These are phyloP conservation scores for Eremophila alpestris DNA, from an alignment of 2,797 vertebrate genomes.

Conservation along the genomic window DNA sequence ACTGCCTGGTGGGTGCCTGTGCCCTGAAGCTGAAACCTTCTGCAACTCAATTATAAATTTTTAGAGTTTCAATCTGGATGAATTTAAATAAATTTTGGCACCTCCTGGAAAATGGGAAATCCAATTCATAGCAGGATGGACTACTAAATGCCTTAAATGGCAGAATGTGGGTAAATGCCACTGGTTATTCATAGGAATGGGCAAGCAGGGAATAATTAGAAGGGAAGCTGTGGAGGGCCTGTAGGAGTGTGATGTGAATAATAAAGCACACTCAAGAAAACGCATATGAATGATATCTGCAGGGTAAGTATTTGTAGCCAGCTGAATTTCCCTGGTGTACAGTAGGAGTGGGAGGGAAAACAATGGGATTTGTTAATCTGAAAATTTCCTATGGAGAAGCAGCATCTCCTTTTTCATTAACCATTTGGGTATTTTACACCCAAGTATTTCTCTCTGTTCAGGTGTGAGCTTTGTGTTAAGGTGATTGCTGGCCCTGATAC, in stretches of 20 bases:
- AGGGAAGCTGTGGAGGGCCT: slow-evolving; percentile 22
- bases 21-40: neutral
- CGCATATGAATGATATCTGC: slow-evolving; percentile 58
- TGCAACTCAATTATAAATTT: neutral
- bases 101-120: neutral
- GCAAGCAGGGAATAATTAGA: slow-evolving; percentile 52
- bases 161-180: slow-evolving; percentile 46
- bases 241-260: slow-evolving; percentile 54
- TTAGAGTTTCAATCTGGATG: neutral
- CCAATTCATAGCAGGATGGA: neutral
- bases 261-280: slow-evolving; percentile 45
- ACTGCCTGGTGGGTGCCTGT: neutral
- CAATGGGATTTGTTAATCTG: slow-evolving; percentile 30
- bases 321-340: slow-evolving; percentile 43
- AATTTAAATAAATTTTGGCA: slow-evolving; percentile 3
- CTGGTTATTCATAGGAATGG: slow-evolving; percentile 35
- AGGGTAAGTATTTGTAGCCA: slow-evolving; percentile 57
- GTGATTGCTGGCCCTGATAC: neutral
- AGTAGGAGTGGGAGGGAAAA: slow-evolving; percentile 27
- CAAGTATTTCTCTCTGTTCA: neutral
- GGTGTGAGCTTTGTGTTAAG: neutral
- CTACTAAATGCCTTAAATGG: slow-evolving; percentile 34
- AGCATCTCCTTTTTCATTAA: neutral
- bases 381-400: neutral
- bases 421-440: neutral